Evolutionary conservation across 1,140 invertebrate genomes (phyloP), one percentile per base, ranked within the genome.

Genomic region (Danaus melanippus): DNA sequence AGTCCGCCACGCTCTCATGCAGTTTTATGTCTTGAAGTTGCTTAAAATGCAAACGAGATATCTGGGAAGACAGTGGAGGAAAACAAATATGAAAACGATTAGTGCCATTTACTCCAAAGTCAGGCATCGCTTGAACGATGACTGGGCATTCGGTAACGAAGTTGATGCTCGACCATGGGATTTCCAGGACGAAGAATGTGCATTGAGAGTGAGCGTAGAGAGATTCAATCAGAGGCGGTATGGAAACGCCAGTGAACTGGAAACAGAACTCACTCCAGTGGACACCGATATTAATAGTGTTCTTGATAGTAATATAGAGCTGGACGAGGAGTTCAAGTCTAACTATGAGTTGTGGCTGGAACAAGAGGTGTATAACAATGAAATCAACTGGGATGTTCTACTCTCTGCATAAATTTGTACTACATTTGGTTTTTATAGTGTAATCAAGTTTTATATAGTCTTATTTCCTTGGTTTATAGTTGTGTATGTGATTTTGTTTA

Each of bases 41-140:
- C 86, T 99, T 0, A 99, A 99, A 89, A 99, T 99, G 97, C 98
- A 99, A 89, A 99, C 97, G 0, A 99, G 98, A 81, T 99, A 99
- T 88, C 91, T 99, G 59, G 98, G 98, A 0, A 88, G 98, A 12
- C 98, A 99, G 74, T 99, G 98, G 98, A 90, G 98, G 6, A 99
- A 99, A 87, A 95, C 95, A 1, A 99, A 99, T 81, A 99, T 99
- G 98, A 99, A 99, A 83, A 98, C 97, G 0, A 98, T 99, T 88
- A 98, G 97, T 81, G 97, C 97, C 41, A 99, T 99, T 78, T 99
- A 99, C 86, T 93, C 97, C 50, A 99, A 99, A 91, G 98, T 96
- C 52, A 87, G 95, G 45, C 95, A 97, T 89, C 91, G 96, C 49
- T 88, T 99, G 1, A 99, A 98, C 75, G 98, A 99, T 87, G 98